These are phyloP conservation scores for Radopholus similis DNA, from an alignment of 1,140 invertebrate genomes.

Conservation along the genomic window DNA sequence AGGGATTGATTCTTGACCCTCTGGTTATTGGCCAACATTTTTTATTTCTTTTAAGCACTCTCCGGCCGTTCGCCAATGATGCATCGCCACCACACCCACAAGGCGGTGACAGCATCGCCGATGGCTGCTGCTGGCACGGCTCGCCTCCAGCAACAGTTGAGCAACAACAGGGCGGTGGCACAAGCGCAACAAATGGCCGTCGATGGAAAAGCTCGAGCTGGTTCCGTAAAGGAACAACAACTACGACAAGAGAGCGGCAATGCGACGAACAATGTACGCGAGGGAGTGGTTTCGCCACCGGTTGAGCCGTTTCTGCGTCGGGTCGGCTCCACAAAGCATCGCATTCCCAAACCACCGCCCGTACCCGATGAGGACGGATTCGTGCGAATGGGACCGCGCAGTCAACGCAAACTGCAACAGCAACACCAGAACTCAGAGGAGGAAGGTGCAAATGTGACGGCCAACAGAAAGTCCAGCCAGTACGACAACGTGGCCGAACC, in stretches of 20 bases:
- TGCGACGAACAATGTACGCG: no score
- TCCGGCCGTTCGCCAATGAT: constrained; percentile 40
- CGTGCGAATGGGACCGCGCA: constrained; percentile 28
- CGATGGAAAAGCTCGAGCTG: background rate
- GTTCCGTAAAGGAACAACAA: background rate
- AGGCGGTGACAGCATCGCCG: background rate
- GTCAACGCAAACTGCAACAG: constrained; percentile 11
- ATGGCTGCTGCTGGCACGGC: background rate
- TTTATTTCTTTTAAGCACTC: constrained; percentile 36
- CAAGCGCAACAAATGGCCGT: background rate
- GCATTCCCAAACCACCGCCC: constrained; percentile 23
- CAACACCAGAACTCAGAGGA: background rate
- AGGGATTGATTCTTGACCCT: no score
- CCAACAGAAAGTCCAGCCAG: background rate
- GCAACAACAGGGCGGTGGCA: background rate
- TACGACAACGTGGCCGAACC: constrained; percentile 4
- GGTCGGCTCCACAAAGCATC: constrained; percentile 18
- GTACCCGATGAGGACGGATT: constrained; percentile 39
- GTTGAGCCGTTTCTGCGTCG: constrained; percentile 27
- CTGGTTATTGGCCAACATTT: no score
- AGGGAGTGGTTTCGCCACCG: constrained; percentile 4
- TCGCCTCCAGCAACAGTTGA: constrained; percentile 12
- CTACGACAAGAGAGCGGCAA: background rate
- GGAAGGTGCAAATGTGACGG: background rate
- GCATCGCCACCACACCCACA: constrained; percentile 33